phyloP scores from a whole-genome alignment of 2,888 invertebrate genomes.

The Escarpia spicata region DNA sequence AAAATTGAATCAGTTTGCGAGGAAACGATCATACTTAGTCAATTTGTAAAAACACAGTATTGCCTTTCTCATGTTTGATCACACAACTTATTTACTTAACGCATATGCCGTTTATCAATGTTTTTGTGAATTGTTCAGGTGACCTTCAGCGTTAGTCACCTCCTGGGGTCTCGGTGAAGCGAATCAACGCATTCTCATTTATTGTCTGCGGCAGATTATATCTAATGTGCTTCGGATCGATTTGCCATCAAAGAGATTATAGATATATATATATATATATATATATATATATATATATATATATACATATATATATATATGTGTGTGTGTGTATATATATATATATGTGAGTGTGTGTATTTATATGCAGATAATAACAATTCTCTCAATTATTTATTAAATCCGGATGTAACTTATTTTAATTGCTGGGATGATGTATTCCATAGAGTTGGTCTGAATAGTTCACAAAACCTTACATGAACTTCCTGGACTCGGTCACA shows the following conservation, averaged over 20 bases:
- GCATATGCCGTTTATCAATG: neutral
- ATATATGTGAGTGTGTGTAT: too few species aligned
- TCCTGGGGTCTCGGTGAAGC: neutral
- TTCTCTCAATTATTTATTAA: too few species aligned
- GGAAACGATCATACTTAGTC: neutral
- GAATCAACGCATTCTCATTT: neutral
- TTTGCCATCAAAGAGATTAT: neutral
- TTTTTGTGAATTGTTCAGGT: neutral
- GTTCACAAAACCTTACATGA: too few species aligned
- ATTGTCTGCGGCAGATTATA: slow-evolving; percentile 12
- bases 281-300: too few species aligned
- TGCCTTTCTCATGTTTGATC: neutral
- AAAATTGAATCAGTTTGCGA: too few species aligned
- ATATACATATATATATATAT: too few species aligned
- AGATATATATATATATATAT: neutral
- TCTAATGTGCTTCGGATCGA: neutral
- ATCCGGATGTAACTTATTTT: too few species aligned
- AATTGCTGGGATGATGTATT: too few species aligned
- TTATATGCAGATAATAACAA: too few species aligned
- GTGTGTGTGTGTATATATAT: too few species aligned
- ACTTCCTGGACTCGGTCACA: too few species aligned
- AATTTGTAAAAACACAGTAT: neutral
- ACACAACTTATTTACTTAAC: neutral
- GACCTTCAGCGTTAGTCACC: neutral
- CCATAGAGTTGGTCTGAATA: too few species aligned